Evolutionary conservation across 2,888 invertebrate genomes (phyloP), one percentile per base, ranked within the genome.

Genomic region (Erynnis tages): DNA sequence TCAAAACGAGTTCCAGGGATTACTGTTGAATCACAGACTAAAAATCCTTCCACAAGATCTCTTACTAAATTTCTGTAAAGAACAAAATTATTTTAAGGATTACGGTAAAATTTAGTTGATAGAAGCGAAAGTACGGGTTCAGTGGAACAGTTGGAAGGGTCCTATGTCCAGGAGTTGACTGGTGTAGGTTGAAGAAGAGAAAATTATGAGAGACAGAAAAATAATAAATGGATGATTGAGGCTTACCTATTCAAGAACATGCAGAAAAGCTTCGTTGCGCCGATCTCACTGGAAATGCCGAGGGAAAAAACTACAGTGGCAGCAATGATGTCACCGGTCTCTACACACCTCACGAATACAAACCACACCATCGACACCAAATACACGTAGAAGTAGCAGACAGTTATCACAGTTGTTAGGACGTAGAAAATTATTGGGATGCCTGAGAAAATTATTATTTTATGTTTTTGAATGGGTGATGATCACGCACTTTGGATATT

Each of bases 311-410:
- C 65, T 0, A 76, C 56, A 49, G 69, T 62, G 0, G 69, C 71
- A 0, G 63, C 55, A 0, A 67, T 52, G 13, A 70, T 38, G 52
- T 76, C 71, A 0, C 71, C 70, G 0, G 70, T 74, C 50, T 72
- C 55, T 8, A 38, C 53, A 19, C 67, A 67, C 4, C 61, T 60
- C 56, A 63, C 62, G 57, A 76, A 72, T 0, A 71, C 65, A 55
- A 72, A 79, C 76, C 78, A 79, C 1, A 65, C 0, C 53, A 67
- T 65, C 1, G 73, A 77, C 7, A 76, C 6, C 19, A 73, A 44
- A 53, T 74, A 81, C 2, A 66, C 63, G 62, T 77, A 79, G 57
- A 71, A 66, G 48, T 76, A 80, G 2, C 59, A 49, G 0, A 52
- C 2, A 0, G 58, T 29, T 4, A 62, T 53, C 1, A 58, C 21